These are phyloP conservation scores for Carlito syrichta DNA, from an alignment of 2,113 vertebrate genomes.

Conservation along the genomic window DNA sequence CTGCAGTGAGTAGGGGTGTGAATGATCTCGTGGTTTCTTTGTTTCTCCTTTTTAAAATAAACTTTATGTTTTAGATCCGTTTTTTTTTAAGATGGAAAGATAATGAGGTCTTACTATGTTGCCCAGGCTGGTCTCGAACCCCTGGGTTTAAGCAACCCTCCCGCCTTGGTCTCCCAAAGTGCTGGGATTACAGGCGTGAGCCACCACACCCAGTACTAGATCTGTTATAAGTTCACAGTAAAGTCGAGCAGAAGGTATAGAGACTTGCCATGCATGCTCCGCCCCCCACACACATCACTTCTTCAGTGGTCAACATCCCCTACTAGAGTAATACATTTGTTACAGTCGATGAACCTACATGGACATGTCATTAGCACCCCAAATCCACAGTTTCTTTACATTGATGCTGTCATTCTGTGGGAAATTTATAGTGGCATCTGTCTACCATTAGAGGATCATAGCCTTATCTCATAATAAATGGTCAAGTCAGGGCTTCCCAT, in stretches of 20 bases:
- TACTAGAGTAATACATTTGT: not conserved
- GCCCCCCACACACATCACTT: fast-evolving
- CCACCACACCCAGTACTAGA: too few species aligned
- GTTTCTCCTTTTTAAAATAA: not conserved
- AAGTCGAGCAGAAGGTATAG: not conserved
- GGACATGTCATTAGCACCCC: not conserved
- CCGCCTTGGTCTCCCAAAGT: too few species aligned
- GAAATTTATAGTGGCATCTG: not conserved
- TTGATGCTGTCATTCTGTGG: not conserved
- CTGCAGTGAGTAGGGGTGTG: not conserved
- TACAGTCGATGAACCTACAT: not conserved
- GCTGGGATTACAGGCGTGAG: too few species aligned
- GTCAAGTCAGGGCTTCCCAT: not conserved
- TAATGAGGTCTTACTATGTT: too few species aligned
- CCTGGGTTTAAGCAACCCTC: too few species aligned
- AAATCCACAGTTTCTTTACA: not conserved
- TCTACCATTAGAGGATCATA: not conserved
- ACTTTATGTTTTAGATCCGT: not conserved
- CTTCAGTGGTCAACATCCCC: not conserved
- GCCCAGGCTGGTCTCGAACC: too few species aligned
- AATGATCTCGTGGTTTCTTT: too few species aligned
- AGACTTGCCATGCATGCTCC: not conserved
- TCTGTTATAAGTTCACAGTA: not conserved
- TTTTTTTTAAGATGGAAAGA: too few species aligned
- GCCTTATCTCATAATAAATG: not conserved